These are phyloP conservation scores for Drosophila sturtevanti DNA, from an alignment of 1,140 invertebrate genomes.

Conservation along the genomic window DNA sequence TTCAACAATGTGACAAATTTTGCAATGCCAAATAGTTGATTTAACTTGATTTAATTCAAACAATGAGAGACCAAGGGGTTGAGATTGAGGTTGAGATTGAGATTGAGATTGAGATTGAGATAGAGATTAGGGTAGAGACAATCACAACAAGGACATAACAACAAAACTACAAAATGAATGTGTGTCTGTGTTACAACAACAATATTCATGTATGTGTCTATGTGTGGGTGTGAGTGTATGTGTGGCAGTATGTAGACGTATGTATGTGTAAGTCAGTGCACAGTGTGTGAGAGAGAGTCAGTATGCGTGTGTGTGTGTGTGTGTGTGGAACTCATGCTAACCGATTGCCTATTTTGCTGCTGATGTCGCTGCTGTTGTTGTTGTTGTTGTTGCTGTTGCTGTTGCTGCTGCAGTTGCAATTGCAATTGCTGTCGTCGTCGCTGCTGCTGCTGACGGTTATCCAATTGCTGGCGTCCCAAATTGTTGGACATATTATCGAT, in stretches of 20 bases:
- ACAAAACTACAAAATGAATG: slow-evolving; percentile 1
- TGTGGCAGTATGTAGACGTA: background rate
- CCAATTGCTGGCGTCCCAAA: slow-evolving; percentile 39
- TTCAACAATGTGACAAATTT: slow-evolving; percentile 32
- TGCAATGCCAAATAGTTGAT: background rate
- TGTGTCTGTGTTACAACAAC: background rate
- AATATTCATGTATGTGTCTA: background rate
- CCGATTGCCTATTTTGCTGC: slow-evolving; percentile 49
- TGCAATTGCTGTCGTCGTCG: slow-evolving; percentile 45
- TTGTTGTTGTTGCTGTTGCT: too few relatives aligned
- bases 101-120: background rate
- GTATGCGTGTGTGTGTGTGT: slow-evolving; percentile 1
- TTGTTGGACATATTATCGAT: slow-evolving; percentile 40
- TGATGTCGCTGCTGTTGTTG: slow-evolving; percentile 43
- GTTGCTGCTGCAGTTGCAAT: slow-evolving; percentile 44
- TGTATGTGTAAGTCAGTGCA: background rate
- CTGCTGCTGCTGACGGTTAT: slow-evolving; percentile 36
- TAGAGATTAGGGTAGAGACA: background rate
- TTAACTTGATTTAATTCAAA: background rate
- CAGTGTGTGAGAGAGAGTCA: background rate
- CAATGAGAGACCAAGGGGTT: background rate
- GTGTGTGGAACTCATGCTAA: slow-evolving; percentile 50
- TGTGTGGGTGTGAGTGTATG: background rate
- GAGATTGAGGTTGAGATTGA: background rate
- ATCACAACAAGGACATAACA: background rate